Base-by-base conservation (phyloP, 2,113 vertebrate genomes). In the Cricetomys ansorgei region DNA sequence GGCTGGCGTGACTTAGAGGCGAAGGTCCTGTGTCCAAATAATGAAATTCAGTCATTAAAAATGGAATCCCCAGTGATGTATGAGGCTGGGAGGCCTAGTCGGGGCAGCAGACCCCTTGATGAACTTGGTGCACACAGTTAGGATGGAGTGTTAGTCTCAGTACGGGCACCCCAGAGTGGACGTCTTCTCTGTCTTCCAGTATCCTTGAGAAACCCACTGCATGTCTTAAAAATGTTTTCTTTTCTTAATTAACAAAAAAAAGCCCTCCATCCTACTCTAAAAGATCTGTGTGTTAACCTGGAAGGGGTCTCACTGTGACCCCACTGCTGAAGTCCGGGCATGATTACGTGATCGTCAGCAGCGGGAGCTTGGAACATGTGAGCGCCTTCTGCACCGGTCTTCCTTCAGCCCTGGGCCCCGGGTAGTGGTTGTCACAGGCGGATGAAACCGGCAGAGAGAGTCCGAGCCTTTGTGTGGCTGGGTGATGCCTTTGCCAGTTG, bases 11-110 rank as follows among this genome's bases (percentile, higher is more conserved):
- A 25, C 75, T 45, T 75, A 40, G 91, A 76, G 50, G 40, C 70
- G 45, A 3, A 1, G 29, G 40, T 16, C 40, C 45, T 34, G 3
- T 72, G 76, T 57, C 23, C 67, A 67, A 7, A 19, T 45, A 43
- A 50, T 89, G 91, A 84, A 73, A 75, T 64, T 86, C 27, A 64
- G 62, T 37, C 79, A 29, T 90, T 95, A 53, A 72, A 75, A 67
- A 29, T 50, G 27, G 48, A 59, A 0, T 4, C 10, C 48, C 21
- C 40, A 7, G 43, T 1, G 37, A n/a, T 43, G 5, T 2, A 4
- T 57, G 53, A 64, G 40, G 79, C 48, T 27, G 1, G 21, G 40
- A 70, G 15, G 57, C 48, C n/a, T 70, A 27, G 50, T 15, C 27
- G 23, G 48, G 27, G 1, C 48, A n/a, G 31, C 29, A 31, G 21